These are phyloP conservation scores for Pachyuromys duprasi DNA, from an alignment of 2,797 vertebrate species.

Conservation along the genomic window DNA sequence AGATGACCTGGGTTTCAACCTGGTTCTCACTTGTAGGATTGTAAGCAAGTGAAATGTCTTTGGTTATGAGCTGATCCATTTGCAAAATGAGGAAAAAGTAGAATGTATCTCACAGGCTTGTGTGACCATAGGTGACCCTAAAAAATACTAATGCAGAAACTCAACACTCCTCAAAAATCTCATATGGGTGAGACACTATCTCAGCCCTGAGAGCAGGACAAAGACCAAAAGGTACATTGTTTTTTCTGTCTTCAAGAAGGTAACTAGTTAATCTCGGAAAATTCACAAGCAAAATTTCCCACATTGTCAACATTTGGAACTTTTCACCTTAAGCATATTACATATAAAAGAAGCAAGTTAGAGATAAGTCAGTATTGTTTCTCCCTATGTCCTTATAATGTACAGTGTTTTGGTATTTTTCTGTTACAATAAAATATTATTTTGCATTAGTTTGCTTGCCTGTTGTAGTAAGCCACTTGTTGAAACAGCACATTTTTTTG, in stretches of 20 bases:
- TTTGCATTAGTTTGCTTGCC: not conserved
- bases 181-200: not conserved
- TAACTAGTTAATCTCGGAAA: not conserved
- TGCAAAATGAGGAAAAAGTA: slow-evolving; percentile 27
- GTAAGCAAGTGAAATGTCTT: not conserved
- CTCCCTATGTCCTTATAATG: not conserved
- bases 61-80: not conserved
- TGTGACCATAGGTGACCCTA: not conserved
- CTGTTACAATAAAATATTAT: not conserved
- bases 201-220: not conserved
- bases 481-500: not conserved
- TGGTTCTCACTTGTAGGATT: not conserved
- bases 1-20: not conserved
- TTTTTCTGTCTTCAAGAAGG: not conserved
- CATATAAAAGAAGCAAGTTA: not conserved
- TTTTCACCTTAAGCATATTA: not conserved
- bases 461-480: not conserved
- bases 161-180: not conserved
- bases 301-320: not conserved
- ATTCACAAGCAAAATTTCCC: not conserved
- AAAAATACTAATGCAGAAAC: not conserved
- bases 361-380: not conserved
- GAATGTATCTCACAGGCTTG: not conserved
- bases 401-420: not conserved
- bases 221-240: not conserved